Base-by-base conservation (phyloP, 2,113 vertebrate genomes). In the Microcebus tavaratra region DNA sequence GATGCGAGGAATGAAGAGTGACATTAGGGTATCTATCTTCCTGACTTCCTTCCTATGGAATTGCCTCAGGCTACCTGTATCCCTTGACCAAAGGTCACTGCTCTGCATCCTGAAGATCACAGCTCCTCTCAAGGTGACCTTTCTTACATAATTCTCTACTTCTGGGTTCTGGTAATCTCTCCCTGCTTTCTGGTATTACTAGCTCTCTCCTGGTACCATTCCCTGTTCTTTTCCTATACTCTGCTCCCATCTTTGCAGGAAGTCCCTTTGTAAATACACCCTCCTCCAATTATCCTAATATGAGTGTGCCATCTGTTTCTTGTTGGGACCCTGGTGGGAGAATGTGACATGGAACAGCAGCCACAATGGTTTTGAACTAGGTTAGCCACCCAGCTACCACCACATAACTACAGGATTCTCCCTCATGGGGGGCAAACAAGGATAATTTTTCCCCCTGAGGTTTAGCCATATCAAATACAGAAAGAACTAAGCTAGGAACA, bases 341-440 rank as follows among this genome's bases (percentile, higher is more conserved):
- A 78, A 78, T 45, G 68, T 63, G 48, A 14, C 90, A 95, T 84
- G 55, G 85, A 90, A 82, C 10, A 94, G 65, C n/a, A 81, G 48
- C 76, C 68, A 91, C 86, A 89, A 63, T 72, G 57, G 23, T 78
- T 90, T 76, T 67, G 63, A 93, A 81, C 67, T 82, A n/a, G 45
- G n/a, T 82, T 70, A 80, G 65, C 53, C 8, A 48, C 45, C 13
- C 23, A 68, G 48, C 36, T 36, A 55, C 39, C 48, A 42, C n/a
- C 14, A 61, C 17, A 57, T 15, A 42, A 42, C 18, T 50, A 5
- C 27, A 65, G n/a, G 11, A 72, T 73, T 70, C 29, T 90, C 34
- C 34, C 21, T 6, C 5, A n/a, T 13, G 39, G 39, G 78, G 50
- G 59, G 10, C 23, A 79, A 34, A 63, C 21, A 20, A 63, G 23